These are phyloP conservation scores for Eptatretus burgeri DNA, from an alignment of 2,113 vertebrate species.

Conservation along the genomic window DNA sequence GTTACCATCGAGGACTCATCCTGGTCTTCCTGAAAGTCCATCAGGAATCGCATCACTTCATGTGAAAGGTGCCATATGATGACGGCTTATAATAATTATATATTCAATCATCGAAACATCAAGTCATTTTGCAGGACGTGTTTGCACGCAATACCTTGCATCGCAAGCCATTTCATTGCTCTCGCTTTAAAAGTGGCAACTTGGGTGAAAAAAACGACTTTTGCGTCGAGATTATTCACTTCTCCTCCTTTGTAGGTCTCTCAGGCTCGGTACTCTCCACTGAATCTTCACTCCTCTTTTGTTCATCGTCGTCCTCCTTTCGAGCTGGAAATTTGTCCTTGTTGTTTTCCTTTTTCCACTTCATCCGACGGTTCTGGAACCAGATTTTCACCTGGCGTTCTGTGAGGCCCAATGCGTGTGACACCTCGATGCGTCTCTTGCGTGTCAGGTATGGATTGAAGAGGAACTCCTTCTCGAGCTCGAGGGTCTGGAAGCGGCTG, in stretches of 20 bases:
- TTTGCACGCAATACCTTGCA: no score
- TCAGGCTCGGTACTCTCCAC: background rate
- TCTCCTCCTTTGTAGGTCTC: background rate
- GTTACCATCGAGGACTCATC: no score
- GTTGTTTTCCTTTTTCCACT: slow-evolving; percentile 1
- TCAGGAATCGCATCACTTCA: no score
- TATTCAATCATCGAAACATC: no score
- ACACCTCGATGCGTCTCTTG: slow-evolving; percentile 1
- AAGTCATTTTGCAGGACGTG: no score
- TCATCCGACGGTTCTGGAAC: slow-evolving; percentile 7
- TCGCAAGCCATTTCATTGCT: no score
- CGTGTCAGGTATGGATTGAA: slow-evolving; percentile 3
- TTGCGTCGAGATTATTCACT: background rate
- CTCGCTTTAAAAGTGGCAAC: no score
- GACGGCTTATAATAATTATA: no score
- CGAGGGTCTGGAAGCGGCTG: slow-evolving; percentile 1
- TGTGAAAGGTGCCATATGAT: no score
- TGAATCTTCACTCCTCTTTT: background rate
- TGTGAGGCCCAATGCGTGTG: background rate
- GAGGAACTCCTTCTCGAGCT: slow-evolving; percentile 6
- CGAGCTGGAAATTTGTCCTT: slow-evolving; percentile 1
- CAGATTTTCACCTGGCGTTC: slow-evolving; percentile 1
- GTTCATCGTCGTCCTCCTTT: background rate
- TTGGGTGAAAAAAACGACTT: no score
- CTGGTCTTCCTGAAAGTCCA: no score